Evolutionary conservation across 2,113 vertebrate genomes (phyloP), one percentile per base, ranked within the genome.

Genomic region (Coturnix japonica): DNA sequence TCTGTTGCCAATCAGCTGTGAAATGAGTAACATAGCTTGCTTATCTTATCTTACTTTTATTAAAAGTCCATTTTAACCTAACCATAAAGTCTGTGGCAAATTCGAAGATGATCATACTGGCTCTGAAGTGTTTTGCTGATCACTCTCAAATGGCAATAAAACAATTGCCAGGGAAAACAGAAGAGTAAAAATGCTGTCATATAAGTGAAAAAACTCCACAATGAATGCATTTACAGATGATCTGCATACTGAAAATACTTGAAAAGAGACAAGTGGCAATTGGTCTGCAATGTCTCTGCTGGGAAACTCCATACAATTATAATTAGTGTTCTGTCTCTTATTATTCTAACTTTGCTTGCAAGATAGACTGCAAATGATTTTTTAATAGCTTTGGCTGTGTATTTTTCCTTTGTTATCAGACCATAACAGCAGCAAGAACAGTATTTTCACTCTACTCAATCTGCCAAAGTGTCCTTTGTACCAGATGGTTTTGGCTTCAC

Each of bases 401-500:
- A 91, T 95, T 96, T 95, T 95, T 94, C 75, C 93, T 95, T 95
- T 96, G 95, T 96, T 96, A 95, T 96, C 93, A 89, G 93, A 80
- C 89, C 86, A 74, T 96, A 96, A 89, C 94, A 93, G 90, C 78
- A 85, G 82, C 83, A 95, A 81, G 83, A 95, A 86, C 70, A 93
- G 84, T 84, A 93, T 71, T 94, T 73, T 80, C 71, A 46, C 77
- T 87, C 66, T 88, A 39, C 43, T 84, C 43, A 90, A 39, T 87
- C 72, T 96, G 86, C 70, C 78, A 96, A 94, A 89, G 83, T 66
- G 76, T 80, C 78, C 72, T 95, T 91, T 91, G 79, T 35, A 54
- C 94, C 90, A 95, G 86, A 94, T 92, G 85, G 53, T 90, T 96
- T 95, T 74, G 81, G 69, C 59, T 95, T 57, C 63, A 72, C 25